Percentiles rank a stretch among this genome's conserved stretches.
phyloP scores from a whole-genome alignment of 2,888 invertebrate species.

The Caenorhabditis plicata region DNA sequence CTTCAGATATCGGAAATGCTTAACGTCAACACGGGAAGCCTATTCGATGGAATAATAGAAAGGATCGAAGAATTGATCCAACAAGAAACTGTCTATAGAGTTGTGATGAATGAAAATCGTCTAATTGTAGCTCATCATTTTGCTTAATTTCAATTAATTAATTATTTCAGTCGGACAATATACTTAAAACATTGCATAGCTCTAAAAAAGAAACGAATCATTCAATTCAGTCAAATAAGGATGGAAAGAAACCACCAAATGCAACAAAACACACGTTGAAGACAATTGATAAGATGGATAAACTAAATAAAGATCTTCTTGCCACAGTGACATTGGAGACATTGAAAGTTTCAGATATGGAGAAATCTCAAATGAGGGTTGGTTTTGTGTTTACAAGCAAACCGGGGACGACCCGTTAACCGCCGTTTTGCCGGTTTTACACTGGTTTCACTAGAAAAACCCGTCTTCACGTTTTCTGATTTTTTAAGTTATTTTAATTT shows the following conservation, averaged over 20 bases:
- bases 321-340: constrained; percentile 44
- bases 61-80: constrained; percentile 25
- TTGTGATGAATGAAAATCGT: constrained; percentile 25
- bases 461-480: no score
- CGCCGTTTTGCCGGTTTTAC: no score
- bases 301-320: constrained; percentile 34
- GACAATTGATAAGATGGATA: constrained; percentile 36
- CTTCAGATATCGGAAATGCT: constrained; percentile 20
- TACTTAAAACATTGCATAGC: constrained; percentile 18
- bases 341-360: constrained; percentile 35
- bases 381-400: background rate
- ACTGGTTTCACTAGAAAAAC: no score
- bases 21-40: constrained; percentile 19
- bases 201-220: constrained; percentile 13
- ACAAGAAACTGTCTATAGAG: constrained; percentile 28
- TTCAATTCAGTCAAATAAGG: background rate
- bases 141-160: background rate
- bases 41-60: constrained; percentile 22
- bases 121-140: constrained; percentile 10
- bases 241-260: background rate
- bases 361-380: constrained; percentile 34
- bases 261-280: constrained; percentile 18
- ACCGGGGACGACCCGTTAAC: no score
- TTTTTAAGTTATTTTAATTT: no score
- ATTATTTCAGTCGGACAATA: constrained; percentile 26